A percentile compares a stretch with the other conserved stretches of the same genome.
phyloP scores from a whole-genome alignment of 1,140 invertebrate species.

The Calliopsis andreniformis region DNA sequence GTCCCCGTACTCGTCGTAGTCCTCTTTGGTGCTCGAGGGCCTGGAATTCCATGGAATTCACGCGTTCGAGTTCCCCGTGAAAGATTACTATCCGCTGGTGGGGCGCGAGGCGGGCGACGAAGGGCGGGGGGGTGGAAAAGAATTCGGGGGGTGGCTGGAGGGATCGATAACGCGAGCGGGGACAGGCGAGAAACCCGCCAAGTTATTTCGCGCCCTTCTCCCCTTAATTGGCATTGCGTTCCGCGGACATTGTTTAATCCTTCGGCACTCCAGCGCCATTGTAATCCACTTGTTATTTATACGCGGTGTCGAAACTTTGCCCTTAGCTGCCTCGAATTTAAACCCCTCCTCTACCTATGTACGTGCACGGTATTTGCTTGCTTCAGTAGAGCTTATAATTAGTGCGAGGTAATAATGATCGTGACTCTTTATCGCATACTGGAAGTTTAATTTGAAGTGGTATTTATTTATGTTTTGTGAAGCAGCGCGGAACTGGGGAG shows the following conservation, averaged over 20 bases:
- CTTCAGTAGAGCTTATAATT: too few species aligned
- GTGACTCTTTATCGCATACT: too few species aligned
- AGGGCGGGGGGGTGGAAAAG: conserved; percentile 14
- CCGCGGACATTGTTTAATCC: conserved; percentile 36
- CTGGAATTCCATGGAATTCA: conserved; percentile 70
- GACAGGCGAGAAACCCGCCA: conserved; percentile 23
- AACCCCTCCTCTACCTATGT: too few species aligned
- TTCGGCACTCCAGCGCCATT: not conserved
- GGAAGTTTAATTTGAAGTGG: too few species aligned
- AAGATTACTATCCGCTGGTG: conserved; percentile 46
- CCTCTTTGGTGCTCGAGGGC: conserved; percentile 77
- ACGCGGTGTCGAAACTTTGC: conserved; percentile 5
- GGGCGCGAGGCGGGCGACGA: not conserved
- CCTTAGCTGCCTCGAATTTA: not conserved
- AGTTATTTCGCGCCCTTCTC: conserved; percentile 30
- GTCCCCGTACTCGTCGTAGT: conserved; percentile 75
- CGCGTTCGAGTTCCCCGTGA: conserved; percentile 18
- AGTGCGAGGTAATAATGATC: too few species aligned
- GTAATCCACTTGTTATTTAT: conserved; percentile 16
- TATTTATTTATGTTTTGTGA: too few species aligned
- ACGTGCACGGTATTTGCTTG: too few species aligned
- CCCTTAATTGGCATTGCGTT: conserved; percentile 33
- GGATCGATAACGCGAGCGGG: conserved; percentile 41
- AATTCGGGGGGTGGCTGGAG: not conserved
- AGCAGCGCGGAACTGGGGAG: too few species aligned